A percentile compares a stretch with the other conserved stretches of the same genome.
These are phyloP conservation scores for Anguilla megastoma DNA, from an alignment of 2,797 vertebrate genomes.

Conservation along the genomic window DNA sequence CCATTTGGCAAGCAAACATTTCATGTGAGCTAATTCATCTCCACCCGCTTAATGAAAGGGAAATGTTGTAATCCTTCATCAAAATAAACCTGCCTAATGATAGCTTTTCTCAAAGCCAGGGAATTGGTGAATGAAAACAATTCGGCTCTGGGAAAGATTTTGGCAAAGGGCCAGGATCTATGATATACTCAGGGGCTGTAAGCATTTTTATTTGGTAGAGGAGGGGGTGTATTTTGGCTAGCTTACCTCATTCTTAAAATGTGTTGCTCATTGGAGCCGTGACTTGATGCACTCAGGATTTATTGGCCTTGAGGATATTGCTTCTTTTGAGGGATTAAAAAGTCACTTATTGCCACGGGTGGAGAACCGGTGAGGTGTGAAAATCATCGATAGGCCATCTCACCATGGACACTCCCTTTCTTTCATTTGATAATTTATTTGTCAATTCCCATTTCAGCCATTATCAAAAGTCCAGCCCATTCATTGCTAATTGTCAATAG, in stretches of 20 bases:
- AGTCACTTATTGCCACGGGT: neutral
- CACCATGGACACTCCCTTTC: neutral
- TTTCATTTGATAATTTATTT: neutral
- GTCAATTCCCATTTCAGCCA: neutral
- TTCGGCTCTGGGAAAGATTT: neutral
- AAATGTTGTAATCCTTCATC: neutral
- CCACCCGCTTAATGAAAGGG: neutral
- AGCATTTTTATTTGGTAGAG: neutral
- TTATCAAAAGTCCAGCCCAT: neutral
- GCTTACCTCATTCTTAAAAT: neutral
- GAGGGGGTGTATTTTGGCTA: neutral
- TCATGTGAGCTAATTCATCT: neutral
- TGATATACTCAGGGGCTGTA: neutral
- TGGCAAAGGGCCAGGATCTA: neutral
- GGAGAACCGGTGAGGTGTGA: neutral
- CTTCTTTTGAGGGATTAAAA: neutral
- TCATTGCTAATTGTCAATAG: neutral
- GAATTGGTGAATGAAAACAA: neutral
- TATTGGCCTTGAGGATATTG: neutral
- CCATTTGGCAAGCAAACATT: neutral
- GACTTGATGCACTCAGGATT: neutral
- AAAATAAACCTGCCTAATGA: constrained; percentile 2
- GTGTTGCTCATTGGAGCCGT: neutral
- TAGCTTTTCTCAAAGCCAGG: neutral
- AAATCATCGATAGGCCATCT: neutral